Evolutionary conservation across 1,140 invertebrate species (phyloP), one percentile per base, ranked within the genome.

Genomic region (Colletes latitarsis): DNA sequence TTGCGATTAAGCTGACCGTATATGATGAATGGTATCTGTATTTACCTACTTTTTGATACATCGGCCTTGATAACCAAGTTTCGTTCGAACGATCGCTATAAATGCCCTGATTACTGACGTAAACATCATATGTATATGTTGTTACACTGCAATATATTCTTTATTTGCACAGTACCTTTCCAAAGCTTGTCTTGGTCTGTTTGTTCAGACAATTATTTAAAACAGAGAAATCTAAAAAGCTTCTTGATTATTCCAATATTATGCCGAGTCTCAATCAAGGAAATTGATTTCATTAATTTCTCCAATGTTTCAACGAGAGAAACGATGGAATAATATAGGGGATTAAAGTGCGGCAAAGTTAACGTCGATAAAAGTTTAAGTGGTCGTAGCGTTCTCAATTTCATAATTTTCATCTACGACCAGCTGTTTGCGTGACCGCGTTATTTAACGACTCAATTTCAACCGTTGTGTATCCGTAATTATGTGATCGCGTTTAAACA

Each of bases 361-460:
- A 21, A 10, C 4, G 5, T 19, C 30, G 30, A 41, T 46, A 10
- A 62, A 15, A n/a, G 9, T 46, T 14, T 0, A 4, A 17, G 14
- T 0, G 8, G 3, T 10, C 39, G 19, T 52, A 19, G 21, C 43
- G 21, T 75, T 68, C 63, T 53, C 60, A 49, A 81, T 76, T 76
- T 60, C 19, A 41, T 8, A 52, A 53, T 43, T 52, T 43, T 19
- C 64, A 17, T 67, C n/a, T 19, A 19, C n/a, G 39, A 30, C 17
- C 30, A 12, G 17, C 2, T 21, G 10, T 49, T 67, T 14, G 4
- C 15, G 41, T 8, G 10, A 9, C 4, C 17, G 17, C 12, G 19
- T 74, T 79, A 70, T 79, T 79, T 58, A 58, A 79, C 77, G 70
- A 66, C 70, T 74, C 77, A 79, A 79, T 74, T 79, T 73, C 60